Evolutionary conservation across 2,888 invertebrate species (phyloP), one percentile per base, ranked within the genome.

Genomic region (Thecocarcelia acutangulata): DNA sequence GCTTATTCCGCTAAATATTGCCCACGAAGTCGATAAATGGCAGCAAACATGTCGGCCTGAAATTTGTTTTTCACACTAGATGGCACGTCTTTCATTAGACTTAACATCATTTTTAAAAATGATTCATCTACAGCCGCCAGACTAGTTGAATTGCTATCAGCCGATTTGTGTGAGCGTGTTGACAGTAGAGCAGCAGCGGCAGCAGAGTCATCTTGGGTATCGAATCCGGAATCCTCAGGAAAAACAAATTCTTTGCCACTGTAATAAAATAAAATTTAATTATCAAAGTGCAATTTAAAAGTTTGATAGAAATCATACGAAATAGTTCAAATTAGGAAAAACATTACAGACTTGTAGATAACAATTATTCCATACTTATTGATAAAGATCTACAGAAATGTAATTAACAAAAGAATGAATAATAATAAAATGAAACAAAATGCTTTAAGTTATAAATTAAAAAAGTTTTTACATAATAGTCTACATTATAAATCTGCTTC

Each of bases 1-100:
- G 11, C 28, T 66, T 76, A 76, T 44, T 76, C 61, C 3, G 17
- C 13, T 24, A 66, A 72, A 63, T 76, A 73, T 50, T 76, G 77
- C 15, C 69, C 80, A 11, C 83, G 80, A 56, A 83, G 33, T 37
- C 66, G 59, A 40, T 70, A 83, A 24, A 83, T 78, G 15, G 77
- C 74, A 13, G 83, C 78, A 78, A 80, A 81, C 83, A 83, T 83
- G 13, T 81, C 80, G 24, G 83, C 77, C 44, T 83, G 83, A 58
- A 83, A 83, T 37, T 77, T 77, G 52, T 83, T 80, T 46, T 83
- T 83, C 11, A 75, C 74, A 46, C 69, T 58, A 15, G 50, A 56
- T 21, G 83, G 81, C 1, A 83, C 46, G 40, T 81, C 80, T 24
- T 66, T 77, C 64, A 83, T 83, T 1, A 83, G 56, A 56, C 59